These are phyloP conservation scores for Origma solitaria DNA, from an alignment of 2,113 vertebrate species.

Conservation along the genomic window DNA sequence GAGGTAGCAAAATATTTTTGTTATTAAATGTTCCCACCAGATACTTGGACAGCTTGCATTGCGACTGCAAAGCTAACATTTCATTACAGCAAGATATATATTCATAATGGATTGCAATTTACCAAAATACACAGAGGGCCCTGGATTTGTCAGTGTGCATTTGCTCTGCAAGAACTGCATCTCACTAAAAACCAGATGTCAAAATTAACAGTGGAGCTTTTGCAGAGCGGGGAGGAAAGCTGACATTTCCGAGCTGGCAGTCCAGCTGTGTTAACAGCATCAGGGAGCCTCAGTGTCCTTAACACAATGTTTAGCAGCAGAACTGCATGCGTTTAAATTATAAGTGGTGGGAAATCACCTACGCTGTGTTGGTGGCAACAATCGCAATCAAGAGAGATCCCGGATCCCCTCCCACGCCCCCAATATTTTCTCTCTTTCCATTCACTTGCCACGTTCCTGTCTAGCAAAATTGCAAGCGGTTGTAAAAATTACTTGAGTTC, in stretches of 20 bases:
- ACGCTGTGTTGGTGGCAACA: neutral
- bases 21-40: slow-evolving; percentile 52
- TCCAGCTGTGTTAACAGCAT: slow-evolving; percentile 31
- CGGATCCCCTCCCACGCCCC: neutral
- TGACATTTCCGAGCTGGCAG: slow-evolving; percentile 34
- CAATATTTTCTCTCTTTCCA: neutral
- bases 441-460: neutral
- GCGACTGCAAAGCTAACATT: slow-evolving; percentile 45
- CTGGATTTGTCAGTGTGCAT: slow-evolving; percentile 48
- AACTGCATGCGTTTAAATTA: slow-evolving; percentile 4
- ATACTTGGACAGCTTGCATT: slow-evolving; percentile 18
- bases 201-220: slow-evolving; percentile 47
- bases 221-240: neutral
- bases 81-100: slow-evolving; percentile 56
- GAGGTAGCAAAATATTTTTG: slow-evolving; percentile 51
- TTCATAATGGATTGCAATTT: slow-evolving; percentile 61
- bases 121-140: slow-evolving; percentile 56
- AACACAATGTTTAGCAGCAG: neutral
- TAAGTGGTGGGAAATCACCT: neutral
- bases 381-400: neutral
- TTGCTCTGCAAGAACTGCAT: slow-evolving; percentile 53
- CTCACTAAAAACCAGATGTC: slow-evolving; percentile 54
- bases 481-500: neutral
- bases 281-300: slow-evolving; percentile 39
- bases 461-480: neutral